Base-by-base conservation (phyloP, 2,113 vertebrate species). In the Tupaia chinensis region DNA sequence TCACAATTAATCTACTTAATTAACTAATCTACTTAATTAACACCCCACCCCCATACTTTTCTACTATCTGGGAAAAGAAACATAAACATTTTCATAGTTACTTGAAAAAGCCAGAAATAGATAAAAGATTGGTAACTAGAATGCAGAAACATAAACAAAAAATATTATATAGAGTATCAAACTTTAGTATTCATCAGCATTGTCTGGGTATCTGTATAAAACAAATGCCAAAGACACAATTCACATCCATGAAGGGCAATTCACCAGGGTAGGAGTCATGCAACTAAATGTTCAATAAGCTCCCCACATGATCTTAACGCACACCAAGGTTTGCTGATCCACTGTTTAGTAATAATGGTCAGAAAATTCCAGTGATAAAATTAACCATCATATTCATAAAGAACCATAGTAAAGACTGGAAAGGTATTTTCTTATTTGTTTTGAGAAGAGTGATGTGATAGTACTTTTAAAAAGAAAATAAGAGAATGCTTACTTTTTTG, bases 401-500 rank as follows among this genome's bases (percentile, higher is more conserved):
- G 73, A 69, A 22, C 9, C 69, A 72, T 9, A 60, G 4, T 56
- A 87, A 96, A 87, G 12, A n/a, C 25, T 70, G 91, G 89, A 94
- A 91, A 54, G 23, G 11, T 17, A 93, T 14, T 83, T 68, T 93
- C 13, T 63, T 69, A 77, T 53, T 94, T 94, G 20, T 5, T 86
- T 77, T 86, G 4, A 10, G 95, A 72, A 87, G 23, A 90, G 70
- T 5, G n/a, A 77, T 27, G 20, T 15, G 69, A 56, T 69, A 72
- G 60, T 29, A 5, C n/a, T 93, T 96, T 95, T 53, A 58, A 11
- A 87, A 97, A 80, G 76, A 29, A 91, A 54, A 83, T 0, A 58
- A 93, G 9, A 96, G 87, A 78, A 4, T 5, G 56, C 98, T 98
- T 98, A 99, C 99, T 98, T 98, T 97, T 98, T 8, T 98, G 97